Evolutionary conservation across 2,888 invertebrate genomes (phyloP), one percentile per base, ranked within the genome.

Genomic region (Uropetala carovei): DNA sequence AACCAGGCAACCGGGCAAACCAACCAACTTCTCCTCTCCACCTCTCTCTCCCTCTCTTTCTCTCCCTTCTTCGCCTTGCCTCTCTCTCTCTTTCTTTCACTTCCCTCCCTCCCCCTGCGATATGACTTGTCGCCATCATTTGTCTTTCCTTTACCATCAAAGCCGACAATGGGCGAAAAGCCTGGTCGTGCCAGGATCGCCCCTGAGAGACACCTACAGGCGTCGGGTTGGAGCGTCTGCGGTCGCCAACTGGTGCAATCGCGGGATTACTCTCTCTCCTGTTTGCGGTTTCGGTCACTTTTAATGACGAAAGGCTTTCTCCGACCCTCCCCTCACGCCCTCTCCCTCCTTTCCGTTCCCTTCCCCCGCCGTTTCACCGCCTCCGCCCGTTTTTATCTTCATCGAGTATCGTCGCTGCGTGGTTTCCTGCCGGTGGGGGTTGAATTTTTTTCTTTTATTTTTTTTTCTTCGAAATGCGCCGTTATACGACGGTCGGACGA

Each of bases 151-250:
- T 43, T 5, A 43, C 43, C 43, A 43, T 43, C 43, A 43, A 60
- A 27, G 27, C 75, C 75, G 75, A 75, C 68, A 68, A 68, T n/a
- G 68, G 22, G n/a, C 27, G 27, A 27, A 75, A 75, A 27, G 27
- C 43, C 75, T 75, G 75, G 75, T 11, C 27, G 75, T 75, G 75
- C 75, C 75, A 75, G 75, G 75, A 75, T 75, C 75, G 75, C 75
- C 27, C 22, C 14, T 9, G 43, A 75, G 75, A 75, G 75, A 75
- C 75, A 75, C 75, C 75, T 75, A 75, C 22, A 22, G 22, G 22
- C 27, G 22, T 22, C 22, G 75, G 27, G 27, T 22, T 27, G 75
- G 22, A 75, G 11, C 27, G 43, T 43, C 43, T 43, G 43, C 43
- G 43, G 43, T 43, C 43, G 43, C 43, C 43, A 43, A 5, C 43